These are phyloP conservation scores for Drosophila sproati DNA, from an alignment of 1,140 invertebrate species.

Conservation along the genomic window DNA sequence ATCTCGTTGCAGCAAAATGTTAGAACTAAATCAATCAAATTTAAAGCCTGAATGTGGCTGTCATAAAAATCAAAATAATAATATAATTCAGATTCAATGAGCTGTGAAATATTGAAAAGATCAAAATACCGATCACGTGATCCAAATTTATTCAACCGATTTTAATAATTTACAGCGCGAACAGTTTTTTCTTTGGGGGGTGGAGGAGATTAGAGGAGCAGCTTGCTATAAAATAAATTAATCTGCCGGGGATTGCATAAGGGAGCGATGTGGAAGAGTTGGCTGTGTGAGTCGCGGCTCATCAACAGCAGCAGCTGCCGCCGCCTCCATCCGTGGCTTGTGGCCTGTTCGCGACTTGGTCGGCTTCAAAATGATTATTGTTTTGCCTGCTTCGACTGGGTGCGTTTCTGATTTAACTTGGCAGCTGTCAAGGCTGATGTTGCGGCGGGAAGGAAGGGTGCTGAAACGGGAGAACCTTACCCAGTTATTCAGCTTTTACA, in stretches of 20 bases:
- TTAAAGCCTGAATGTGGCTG: neutral
- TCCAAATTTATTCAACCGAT: conserved; percentile 61
- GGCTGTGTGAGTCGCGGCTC: conserved; percentile 23
- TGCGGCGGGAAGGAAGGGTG: neutral
- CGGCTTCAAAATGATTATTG: conserved; percentile 45
- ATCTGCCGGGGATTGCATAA: conserved; percentile 42
- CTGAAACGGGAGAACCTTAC: conserved; percentile 1
- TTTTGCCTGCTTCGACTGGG: conserved; percentile 49
- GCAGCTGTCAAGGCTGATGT: conserved; percentile 11
- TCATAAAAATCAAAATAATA: neutral
- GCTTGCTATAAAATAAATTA: conserved; percentile 74
- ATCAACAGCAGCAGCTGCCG: conserved; percentile 44
- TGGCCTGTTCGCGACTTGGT: no score
- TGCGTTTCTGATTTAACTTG: conserved; percentile 58
- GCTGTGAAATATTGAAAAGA: conserved; percentile 50
- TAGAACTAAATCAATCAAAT: conserved; percentile 50
- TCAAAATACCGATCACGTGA: conserved; percentile 15
- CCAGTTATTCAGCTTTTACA: conserved; percentile 62
- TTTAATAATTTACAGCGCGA: conserved; percentile 64
- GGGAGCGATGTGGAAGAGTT: conserved; percentile 10
- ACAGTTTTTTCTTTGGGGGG: conserved; percentile 24
- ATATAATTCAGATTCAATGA: conserved; percentile 49
- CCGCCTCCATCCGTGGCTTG: no score
- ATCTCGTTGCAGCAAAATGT: conserved; percentile 32
- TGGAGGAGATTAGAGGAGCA: conserved; percentile 8